Evolutionary conservation across 2,888 invertebrate genomes (phyloP).

Genomic region (Prosopocoilus inquinatus): DNA sequence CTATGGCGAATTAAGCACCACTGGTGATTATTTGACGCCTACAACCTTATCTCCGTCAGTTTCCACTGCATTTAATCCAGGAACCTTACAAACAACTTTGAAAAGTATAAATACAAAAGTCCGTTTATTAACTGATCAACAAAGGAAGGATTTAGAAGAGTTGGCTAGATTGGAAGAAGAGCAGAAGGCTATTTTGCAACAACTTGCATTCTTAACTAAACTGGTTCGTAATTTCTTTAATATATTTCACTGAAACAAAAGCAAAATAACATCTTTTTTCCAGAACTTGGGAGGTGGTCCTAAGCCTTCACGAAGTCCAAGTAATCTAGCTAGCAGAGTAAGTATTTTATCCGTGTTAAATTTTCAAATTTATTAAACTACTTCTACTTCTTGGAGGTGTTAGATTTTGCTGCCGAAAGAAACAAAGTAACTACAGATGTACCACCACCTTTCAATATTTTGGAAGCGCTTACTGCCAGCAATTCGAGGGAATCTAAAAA

Average conservation of each 20-base stretch:
- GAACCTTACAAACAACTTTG: conserved; percentile 22
- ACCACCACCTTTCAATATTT: conserved; percentile 22
- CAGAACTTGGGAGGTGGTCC: conserved; percentile 32
- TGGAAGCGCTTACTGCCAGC: conserved; percentile 18
- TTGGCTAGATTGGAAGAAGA: conserved; percentile 45
- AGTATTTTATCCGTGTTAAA: conserved; percentile 9
- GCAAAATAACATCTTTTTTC: conserved; percentile 16
- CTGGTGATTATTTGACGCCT: conserved; percentile 28
- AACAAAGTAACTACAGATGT: conserved; percentile 27
- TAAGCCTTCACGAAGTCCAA: conserved; percentile 22
- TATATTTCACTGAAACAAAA: neutral
- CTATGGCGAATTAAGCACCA: conserved; percentile 17
- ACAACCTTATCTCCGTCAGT: conserved; percentile 50
- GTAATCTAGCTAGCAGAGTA: conserved; percentile 38
- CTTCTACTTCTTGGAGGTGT: conserved; percentile 38
- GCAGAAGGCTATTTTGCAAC: conserved; percentile 46
- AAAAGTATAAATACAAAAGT: conserved; percentile 36
- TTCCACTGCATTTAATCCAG: conserved; percentile 27
- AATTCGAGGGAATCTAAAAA: conserved; percentile 28
- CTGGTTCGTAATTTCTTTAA: conserved; percentile 37
- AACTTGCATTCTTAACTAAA: conserved; percentile 45
- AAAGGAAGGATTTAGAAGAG: conserved; percentile 44
- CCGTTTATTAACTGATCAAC: conserved; percentile 43
- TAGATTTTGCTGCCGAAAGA: conserved; percentile 43
- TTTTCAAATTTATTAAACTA: conserved; percentile 6